These are phyloP conservation scores for Trachemys scripta DNA, from an alignment of 2,113 vertebrate genomes.

Conservation along the genomic window DNA sequence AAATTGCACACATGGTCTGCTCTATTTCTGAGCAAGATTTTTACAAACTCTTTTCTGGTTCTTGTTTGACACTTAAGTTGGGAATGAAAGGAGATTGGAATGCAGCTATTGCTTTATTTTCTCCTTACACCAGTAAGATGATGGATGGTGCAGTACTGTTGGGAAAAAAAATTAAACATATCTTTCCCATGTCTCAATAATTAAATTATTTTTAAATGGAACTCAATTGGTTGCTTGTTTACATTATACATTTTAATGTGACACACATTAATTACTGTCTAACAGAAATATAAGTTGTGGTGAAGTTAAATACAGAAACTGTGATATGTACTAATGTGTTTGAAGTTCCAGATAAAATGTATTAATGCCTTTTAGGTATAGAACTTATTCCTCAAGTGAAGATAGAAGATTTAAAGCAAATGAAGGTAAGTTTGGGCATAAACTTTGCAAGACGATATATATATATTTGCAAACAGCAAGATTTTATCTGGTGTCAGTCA, in stretches of 20 bases:
- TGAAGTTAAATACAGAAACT: neutral
- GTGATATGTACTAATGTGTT: neutral
- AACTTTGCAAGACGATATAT: neutral
- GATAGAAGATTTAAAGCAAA: conserved; percentile 97
- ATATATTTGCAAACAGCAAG: neutral
- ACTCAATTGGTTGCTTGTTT: neutral
- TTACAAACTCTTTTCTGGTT: neutral
- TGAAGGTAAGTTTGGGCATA: conserved; percentile 87
- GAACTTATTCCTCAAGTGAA: conserved; percentile 93
- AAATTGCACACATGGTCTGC: neutral
- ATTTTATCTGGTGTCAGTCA: conserved; percentile 13
- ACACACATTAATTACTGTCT: neutral
- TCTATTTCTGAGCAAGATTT: neutral
- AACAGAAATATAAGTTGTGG: neutral
- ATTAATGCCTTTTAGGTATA: conserved; percentile 81
- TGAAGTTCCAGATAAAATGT: conserved; percentile 26
- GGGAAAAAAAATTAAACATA: neutral
- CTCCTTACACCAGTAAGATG: neutral
- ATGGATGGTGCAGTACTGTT: neutral
- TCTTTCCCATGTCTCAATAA: neutral
- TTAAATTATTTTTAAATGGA: conserved; percentile 26
- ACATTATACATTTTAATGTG: neutral
- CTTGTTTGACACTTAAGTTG: neutral
- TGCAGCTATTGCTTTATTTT: neutral
- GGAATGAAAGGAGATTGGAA: neutral